Evolutionary conservation across 2,113 vertebrate species (phyloP), one percentile per base, ranked within the genome.

Genomic region (Rana temporaria): DNA sequence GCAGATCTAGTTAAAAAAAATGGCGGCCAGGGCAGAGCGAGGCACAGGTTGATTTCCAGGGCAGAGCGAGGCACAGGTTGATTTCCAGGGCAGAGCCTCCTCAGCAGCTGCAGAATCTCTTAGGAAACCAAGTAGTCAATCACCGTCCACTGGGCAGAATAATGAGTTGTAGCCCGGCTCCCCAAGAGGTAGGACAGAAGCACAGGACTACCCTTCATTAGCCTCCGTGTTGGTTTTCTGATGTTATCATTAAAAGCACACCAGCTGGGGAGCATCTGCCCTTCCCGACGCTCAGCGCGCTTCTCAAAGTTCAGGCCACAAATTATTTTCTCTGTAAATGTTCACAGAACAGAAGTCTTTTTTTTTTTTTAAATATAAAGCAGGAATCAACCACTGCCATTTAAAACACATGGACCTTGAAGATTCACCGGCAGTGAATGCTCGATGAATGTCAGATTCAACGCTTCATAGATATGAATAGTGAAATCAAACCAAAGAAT

Each of bases 81-180:
- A 73, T 12, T 8, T 5, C 19, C 19, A 38, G 18, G 34, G 22
- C 71, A 32, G 4, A 20, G 18, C 24, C 19, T 17, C 55, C 72
- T 5, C 57, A 4, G 72, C 72, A 75, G 72, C 72, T 75, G 72
- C 72, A 62, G 72, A 75, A 75, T 74, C 71, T 74, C 71, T 74
- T 74, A 59, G 71, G 12, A 26, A 62, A 60, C 56, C 38, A 12
- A 74, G 38, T 75, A 42, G 72, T 75, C 72, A 62, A 75, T 75
- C 72, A 75, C 72, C 38, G 32, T 62, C 72, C 72, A 62, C 30
- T 75, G 72, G 72, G 72, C 72, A 75, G 72, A 75, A 75, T 75
- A 75, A 75, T 75, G 72, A 75, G 30, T 62, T 22, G 14, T 32
- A 32, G 32, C 30, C 26, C 19, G 19, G 32, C 30, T 22, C 56